A percentile compares a stretch with the other conserved stretches of the same genome.
Conservation (phyloP, 2,888 invertebrate genomes). For the Leptodirus hochenwartii region DNA sequence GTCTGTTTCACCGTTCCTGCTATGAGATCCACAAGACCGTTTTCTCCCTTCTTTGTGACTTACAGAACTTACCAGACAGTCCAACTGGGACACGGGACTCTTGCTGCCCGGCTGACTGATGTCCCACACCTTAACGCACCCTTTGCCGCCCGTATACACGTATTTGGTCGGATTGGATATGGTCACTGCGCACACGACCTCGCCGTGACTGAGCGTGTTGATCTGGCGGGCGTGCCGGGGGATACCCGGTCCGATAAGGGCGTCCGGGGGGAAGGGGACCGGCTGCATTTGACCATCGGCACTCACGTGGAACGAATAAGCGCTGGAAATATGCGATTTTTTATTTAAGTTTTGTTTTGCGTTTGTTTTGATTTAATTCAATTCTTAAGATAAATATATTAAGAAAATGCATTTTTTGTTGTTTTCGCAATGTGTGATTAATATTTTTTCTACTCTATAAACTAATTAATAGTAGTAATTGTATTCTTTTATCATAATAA, state of each 20-base stretch:
- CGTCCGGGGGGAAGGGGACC: constrained; percentile 90
- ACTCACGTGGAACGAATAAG: constrained; percentile 89
- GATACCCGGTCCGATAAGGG: constrained; percentile 80
- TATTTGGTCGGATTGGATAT: constrained; percentile 72
- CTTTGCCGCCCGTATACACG: constrained; percentile 97
- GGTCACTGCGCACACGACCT: constrained; percentile 94
- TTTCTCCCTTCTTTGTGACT: no score
- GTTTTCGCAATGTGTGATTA: no score
- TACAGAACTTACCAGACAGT: constrained; percentile 46
- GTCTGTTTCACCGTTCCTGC: no score
- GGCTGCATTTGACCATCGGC: constrained; percentile 75
- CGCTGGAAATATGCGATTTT: constrained; percentile 34
- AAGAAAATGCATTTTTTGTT: not conserved
- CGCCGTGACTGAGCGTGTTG: constrained; percentile 84
- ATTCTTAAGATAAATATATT: not conserved
- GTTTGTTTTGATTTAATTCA: not conserved
- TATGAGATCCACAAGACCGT: no score
- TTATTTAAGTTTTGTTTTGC: constrained; percentile 2
- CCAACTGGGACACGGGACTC: constrained; percentile 66
- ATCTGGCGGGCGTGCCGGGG: constrained; percentile 81
- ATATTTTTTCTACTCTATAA: no score
- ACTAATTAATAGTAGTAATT: no score
- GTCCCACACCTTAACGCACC: constrained; percentile 80
- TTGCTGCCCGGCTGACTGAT: constrained; percentile 58
- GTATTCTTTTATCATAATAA: no score